A percentile compares a stretch with the other conserved stretches of the same genome.
These are phyloP conservation scores for Caenorhabditis sinica DNA, from an alignment of 2,888 invertebrate genomes.

Conservation along the genomic window DNA sequence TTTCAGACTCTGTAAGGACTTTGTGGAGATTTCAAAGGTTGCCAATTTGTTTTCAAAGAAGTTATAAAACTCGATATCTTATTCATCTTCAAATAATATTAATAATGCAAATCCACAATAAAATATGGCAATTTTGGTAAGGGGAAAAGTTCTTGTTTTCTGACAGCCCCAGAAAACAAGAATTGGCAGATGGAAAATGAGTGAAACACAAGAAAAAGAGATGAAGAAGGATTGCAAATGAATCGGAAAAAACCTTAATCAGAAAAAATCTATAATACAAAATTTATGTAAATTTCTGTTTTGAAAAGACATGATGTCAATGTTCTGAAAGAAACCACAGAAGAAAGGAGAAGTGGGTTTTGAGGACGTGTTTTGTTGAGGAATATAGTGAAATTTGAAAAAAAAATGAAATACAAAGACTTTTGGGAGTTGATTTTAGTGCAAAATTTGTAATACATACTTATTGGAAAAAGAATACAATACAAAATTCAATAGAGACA, in stretches of 20 bases:
- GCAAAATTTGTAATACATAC: conserved; percentile 4
- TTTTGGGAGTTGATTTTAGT: conserved; percentile 48
- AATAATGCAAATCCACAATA: conserved; percentile 41
- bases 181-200: conserved; percentile 32
- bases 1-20: background rate
- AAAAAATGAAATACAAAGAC: conserved; percentile 44
- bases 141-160: conserved; percentile 3
- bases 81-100: conserved; percentile 64
- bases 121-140: conserved; percentile 37
- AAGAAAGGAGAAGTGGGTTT: conserved; percentile 48
- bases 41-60: background rate
- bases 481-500: conserved; percentile 40
- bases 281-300: conserved; percentile 2
- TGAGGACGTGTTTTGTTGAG: background rate
- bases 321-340: conserved; percentile 58
- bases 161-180: conserved; percentile 29
- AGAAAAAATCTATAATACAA: conserved; percentile 33
- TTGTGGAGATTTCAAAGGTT: background rate
- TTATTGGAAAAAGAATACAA: conserved; percentile 5
- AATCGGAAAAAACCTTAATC: background rate
- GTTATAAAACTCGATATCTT: conserved; percentile 40
- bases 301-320: conserved; percentile 52
- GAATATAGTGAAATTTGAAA: background rate
- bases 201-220: conserved; percentile 24
- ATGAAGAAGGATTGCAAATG: conserved; percentile 1